Evolutionary conservation across 2,888 invertebrate species (phyloP).

Genomic region (Thecocarcelia acutangulata): DNA sequence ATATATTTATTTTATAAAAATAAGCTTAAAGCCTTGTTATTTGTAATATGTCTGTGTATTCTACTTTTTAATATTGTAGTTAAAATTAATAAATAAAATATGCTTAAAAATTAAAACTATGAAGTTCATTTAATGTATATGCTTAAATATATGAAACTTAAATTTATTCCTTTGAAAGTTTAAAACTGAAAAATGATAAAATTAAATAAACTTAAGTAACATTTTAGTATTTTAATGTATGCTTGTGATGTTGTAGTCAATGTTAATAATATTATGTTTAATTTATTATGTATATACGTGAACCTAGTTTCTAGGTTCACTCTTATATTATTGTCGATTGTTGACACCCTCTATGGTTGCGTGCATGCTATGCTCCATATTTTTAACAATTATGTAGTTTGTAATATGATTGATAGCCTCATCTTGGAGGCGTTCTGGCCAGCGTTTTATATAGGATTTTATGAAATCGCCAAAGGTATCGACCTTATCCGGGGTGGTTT

Average conservation of each 20-base stretch:
- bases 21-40: constrained; percentile 62
- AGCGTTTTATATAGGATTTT: constrained; percentile 80
- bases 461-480: constrained; percentile 80
- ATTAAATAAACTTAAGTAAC: constrained; percentile 65
- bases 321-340: constrained; percentile 80
- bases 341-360: constrained; percentile 77
- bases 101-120: not conserved
- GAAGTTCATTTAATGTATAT: constrained; percentile 3
- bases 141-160: constrained; percentile 1
- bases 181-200: constrained; percentile 18
- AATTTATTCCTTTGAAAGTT: not conserved
- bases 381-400: constrained; percentile 80
- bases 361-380: constrained; percentile 80
- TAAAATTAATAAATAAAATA: constrained; percentile 23
- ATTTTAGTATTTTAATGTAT: constrained; percentile 50
- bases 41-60: constrained; percentile 29
- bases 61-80: constrained; percentile 24
- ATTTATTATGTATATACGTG: constrained; percentile 49
- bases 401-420: constrained; percentile 80
- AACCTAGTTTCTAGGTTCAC: constrained; percentile 72
- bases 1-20: constrained; percentile 8
- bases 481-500: constrained; percentile 79
- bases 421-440: constrained; percentile 80
- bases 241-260: constrained; percentile 49
- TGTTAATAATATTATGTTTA: constrained; percentile 15